These are phyloP conservation scores for Gymnorhina tibicen DNA, from an alignment of 2,113 vertebrate genomes.

Conservation along the genomic window DNA sequence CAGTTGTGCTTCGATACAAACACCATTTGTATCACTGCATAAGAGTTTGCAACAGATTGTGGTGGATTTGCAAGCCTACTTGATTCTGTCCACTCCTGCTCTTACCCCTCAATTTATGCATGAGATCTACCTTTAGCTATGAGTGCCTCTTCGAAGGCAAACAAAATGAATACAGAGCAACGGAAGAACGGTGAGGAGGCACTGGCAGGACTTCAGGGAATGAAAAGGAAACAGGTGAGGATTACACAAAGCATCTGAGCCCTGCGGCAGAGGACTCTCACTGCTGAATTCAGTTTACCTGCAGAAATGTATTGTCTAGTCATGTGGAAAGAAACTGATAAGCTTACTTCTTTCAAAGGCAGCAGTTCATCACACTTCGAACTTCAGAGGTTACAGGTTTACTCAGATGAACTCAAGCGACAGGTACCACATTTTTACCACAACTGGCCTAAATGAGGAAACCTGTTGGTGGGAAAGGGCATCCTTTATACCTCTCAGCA, in stretches of 20 bases:
- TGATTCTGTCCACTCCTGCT: not conserved
- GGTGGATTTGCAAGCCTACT: not conserved
- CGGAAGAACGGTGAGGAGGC: not conserved
- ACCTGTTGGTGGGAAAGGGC: not conserved
- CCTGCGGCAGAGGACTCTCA: not conserved
- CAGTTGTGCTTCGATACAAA: not conserved
- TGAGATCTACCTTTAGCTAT: not conserved
- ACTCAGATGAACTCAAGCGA: not conserved
- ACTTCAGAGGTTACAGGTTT: not conserved
- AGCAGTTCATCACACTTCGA: not conserved
- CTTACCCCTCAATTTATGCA: not conserved
- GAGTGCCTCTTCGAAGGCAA: not conserved
- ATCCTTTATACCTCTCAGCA: not conserved
- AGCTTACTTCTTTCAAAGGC: not conserved
- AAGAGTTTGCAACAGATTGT: not conserved
- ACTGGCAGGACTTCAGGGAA: not conserved
- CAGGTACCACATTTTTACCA: not conserved
- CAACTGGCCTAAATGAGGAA: not conserved
- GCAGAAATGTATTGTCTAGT: not conserved
- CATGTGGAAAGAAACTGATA: not conserved
- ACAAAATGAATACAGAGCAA: not conserved
- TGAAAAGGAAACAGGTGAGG: not conserved
- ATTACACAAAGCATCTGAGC: not conserved
- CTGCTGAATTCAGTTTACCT: not conserved
- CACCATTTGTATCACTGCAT: not conserved